Conservation (phyloP, 2,888 invertebrate genomes). For the Autographa gamma region DNA sequence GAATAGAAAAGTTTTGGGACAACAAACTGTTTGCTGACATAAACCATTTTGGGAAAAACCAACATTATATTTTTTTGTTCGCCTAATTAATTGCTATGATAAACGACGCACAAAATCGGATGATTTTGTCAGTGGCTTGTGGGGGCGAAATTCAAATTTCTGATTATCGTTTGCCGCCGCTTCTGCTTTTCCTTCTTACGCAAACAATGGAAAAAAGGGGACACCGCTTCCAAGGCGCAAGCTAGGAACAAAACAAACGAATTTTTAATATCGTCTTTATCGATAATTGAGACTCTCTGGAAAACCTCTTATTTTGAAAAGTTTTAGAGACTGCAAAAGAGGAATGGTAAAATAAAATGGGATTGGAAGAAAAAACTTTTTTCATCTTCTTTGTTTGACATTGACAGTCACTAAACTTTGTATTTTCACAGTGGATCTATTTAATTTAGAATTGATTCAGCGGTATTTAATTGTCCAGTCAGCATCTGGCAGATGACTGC, state of each 20-base stretch:
- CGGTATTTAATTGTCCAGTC: constrained; percentile 77
- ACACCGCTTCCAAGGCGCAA: constrained; percentile 82
- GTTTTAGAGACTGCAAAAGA: constrained; percentile 87
- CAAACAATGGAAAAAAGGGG: constrained; percentile 88
- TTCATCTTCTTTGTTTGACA: constrained; percentile 89
- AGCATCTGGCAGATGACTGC: constrained; percentile 80
- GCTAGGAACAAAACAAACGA: constrained; percentile 89
- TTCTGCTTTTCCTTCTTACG: constrained; percentile 82
- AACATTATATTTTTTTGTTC: constrained; percentile 79
- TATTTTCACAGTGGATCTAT: constrained; percentile 86
- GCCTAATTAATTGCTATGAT: constrained; percentile 84
- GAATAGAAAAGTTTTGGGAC: constrained; percentile 67
- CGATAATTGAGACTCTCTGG: constrained; percentile 88
- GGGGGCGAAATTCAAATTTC: constrained; percentile 86
- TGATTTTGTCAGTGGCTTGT: constrained; percentile 82
- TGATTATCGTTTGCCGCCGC: constrained; percentile 85
- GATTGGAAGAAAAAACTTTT: constrained; percentile 87
- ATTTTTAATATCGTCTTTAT: constrained; percentile 89
- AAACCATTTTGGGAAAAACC: constrained; percentile 70
- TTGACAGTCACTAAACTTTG: constrained; percentile 87
- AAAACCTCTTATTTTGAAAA: constrained; percentile 89
- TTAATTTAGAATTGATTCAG: constrained; percentile 85
- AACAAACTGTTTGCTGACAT: constrained; percentile 71
- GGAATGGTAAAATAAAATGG: constrained; percentile 87
- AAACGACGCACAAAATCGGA: constrained; percentile 85